Evolutionary conservation across 2,797 vertebrate species (phyloP).

Genomic region (Uromys caudimaculatus): DNA sequence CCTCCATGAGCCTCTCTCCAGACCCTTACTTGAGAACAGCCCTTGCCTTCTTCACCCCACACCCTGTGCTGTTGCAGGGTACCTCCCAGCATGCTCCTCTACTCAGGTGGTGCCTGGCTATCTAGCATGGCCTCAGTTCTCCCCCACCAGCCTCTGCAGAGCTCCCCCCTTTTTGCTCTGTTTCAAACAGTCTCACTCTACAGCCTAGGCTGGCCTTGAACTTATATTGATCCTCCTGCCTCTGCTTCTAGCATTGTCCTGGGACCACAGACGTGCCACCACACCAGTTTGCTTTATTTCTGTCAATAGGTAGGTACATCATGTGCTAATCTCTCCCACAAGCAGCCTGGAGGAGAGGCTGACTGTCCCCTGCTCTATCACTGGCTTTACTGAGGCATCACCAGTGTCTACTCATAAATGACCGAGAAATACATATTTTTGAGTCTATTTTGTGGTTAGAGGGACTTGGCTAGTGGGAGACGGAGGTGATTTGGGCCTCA

Average conservation of each 20-base stretch:
- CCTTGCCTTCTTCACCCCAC: neutral
- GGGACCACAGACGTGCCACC: too few species aligned
- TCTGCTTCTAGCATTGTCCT: neutral
- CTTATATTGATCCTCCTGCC: neutral
- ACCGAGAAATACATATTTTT: neutral
- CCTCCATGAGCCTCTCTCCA: neutral
- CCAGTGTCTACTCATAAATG: fast-evolving
- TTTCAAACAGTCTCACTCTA: neutral
- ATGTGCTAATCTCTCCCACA: neutral
- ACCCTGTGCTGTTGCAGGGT: neutral
- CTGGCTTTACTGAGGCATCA: neutral
- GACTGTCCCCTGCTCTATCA: too few species aligned
- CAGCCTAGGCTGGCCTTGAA: neutral
- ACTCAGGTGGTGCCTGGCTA: neutral
- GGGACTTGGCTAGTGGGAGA: too few species aligned
- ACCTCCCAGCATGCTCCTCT: neutral
- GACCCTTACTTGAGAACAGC: neutral
- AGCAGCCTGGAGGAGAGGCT: neutral
- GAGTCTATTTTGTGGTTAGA: neutral
- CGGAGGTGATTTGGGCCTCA: neutral
- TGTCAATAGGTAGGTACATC: neutral
- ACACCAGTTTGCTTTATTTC: neutral
- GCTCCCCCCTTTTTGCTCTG: too few species aligned
- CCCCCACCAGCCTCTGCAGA: neutral
- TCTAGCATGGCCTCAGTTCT: fast-evolving